phyloP scores from a whole-genome alignment of 2,888 invertebrate genomes.

The Leptinotarsa peninsularis region DNA sequence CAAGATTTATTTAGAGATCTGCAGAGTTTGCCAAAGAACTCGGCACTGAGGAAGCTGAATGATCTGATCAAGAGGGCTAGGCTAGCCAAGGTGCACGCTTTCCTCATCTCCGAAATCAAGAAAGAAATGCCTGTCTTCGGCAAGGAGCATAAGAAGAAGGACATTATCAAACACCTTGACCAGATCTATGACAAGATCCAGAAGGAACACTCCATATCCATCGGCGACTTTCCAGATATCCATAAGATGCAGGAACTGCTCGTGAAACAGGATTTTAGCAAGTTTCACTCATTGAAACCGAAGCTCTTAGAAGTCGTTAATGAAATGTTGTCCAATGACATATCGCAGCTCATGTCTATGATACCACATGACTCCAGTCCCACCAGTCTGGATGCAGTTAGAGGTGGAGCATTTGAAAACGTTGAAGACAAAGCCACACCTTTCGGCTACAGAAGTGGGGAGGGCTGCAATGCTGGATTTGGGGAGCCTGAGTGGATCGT shows the following conservation, averaged over 20 bases:
- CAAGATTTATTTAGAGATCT: constrained; percentile 95
- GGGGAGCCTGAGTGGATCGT: constrained; percentile 98
- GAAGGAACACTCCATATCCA: constrained; percentile 92
- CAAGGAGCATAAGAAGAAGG: constrained; percentile 96
- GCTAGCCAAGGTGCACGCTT: constrained; percentile 97
- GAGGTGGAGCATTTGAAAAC: constrained; percentile 94
- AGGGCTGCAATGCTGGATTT: constrained; percentile 94
- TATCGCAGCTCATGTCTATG: constrained; percentile 94
- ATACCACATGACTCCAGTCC: constrained; percentile 74
- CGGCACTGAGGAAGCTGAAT: constrained; percentile 95
- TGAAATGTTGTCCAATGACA: constrained; percentile 94
- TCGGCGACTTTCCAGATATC: constrained; percentile 97
- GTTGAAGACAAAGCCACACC: constrained; percentile 84
- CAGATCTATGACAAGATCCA: constrained; percentile 89
- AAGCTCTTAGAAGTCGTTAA: constrained; percentile 93
- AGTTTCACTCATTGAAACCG: constrained; percentile 91
- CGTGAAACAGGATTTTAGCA: constrained; percentile 90
- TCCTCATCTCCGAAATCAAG: constrained; percentile 91
- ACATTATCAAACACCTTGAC: constrained; percentile 91
- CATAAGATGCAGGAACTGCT: constrained; percentile 92
- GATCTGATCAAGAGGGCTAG: constrained; percentile 97
- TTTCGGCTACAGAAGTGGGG: constrained; percentile 92
- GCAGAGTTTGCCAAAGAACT: constrained; percentile 94
- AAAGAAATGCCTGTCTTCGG: constrained; percentile 98
- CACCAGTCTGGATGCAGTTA: constrained; percentile 41